Base-by-base conservation (phyloP, 2,888 invertebrate genomes). In the Leucoptera coffeella region DNA sequence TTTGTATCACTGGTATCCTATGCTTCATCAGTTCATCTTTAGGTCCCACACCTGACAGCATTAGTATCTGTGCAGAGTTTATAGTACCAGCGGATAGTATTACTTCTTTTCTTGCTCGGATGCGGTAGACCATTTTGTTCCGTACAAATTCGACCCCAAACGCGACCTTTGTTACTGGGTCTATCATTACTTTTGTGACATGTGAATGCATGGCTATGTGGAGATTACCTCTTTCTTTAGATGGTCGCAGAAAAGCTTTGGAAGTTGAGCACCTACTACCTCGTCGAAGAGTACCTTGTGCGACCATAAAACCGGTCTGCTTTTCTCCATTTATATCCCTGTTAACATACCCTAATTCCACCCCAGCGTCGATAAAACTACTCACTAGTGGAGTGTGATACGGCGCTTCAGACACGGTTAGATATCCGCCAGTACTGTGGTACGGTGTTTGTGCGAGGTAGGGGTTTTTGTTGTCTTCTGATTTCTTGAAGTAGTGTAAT, bases 61-160 rank as follows among this genome's bases (percentile, higher is more conserved):
- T 91, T 20, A 97, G 56, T 2, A 97, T 45, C 47, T 99, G 96
- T 0, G 97, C 92, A 0, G 94, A 87, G 47, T 94, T 95, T 1
- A 99, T 77, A 0, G 95, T 78, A 1, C 97, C 97, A 0, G 85
- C 92, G 1, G 90, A 88, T 2, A 97, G 47, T 25, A 97, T 85
- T 0, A 97, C 85, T 52, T 93, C 93, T 47, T 85, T 90, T 15
- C 75, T 75, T 1, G 91, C 89, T 30, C 82, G 62, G 2, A 90
- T 78, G 25, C 84, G 74, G 40, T 82, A 78, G 1, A 84, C 46
- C 55, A 81, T 79, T 25, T 81, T 81, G 27, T 85, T 80, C 23
- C 85, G 74, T 3, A 85, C 58, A 41, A 90, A 87, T 45, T 89
- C 86, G 0, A 92, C 82, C 1, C 91, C 91, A 47, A 82, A 85